Evolutionary conservation across 35 echinoderm and acorn worm genomes (phyloP).

Genomic region (Ophioderma brevispina): DNA sequence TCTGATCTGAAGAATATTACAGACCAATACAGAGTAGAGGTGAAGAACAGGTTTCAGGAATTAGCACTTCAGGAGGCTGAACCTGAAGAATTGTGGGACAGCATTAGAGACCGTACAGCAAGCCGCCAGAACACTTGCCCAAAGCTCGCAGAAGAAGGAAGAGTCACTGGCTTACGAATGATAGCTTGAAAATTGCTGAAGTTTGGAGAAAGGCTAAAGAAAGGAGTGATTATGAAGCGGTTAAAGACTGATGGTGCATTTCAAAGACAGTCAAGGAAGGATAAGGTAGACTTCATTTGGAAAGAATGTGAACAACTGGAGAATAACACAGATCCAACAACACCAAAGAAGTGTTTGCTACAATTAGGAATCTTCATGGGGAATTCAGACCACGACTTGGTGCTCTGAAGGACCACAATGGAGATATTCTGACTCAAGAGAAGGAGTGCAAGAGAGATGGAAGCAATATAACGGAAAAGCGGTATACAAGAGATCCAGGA

Average conservation of each 20-base stretch:
- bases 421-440: neutral
- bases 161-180: no score
- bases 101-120: neutral
- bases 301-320: neutral
- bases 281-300: neutral
- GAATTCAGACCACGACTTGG: no score
- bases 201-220: neutral
- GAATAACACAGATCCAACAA: neutral
- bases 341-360: neutral
- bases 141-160: neutral
- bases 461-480: neutral
- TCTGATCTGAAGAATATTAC: neutral
- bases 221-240: neutral
- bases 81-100: neutral
- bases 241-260: neutral
- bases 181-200: neutral
- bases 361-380: neutral
- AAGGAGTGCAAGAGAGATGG: neutral
- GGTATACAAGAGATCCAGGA: neutral
- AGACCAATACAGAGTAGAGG: neutral
- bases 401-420: neutral
- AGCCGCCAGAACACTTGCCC: neutral
- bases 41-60: neutral
- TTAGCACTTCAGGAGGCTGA: neutral
- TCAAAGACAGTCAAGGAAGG: neutral